These are phyloP conservation scores for Scaptodrosophila latifasciaeformis DNA, from an alignment of 2,888 invertebrate genomes.

Conservation along the genomic window DNA sequence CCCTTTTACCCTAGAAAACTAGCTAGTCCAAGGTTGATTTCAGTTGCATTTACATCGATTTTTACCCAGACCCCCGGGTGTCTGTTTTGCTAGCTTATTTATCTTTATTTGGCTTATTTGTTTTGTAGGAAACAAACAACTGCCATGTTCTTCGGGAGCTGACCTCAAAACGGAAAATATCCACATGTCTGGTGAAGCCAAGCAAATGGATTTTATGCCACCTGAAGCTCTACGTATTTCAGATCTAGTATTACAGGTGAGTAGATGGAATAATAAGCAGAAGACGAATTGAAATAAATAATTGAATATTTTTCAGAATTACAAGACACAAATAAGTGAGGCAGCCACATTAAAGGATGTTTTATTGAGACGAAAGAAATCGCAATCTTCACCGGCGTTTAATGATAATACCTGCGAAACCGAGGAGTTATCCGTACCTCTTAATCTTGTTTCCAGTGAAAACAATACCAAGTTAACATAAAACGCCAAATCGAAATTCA, in stretches of 20 bases:
- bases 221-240: slow-evolving; percentile 41
- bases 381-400: slow-evolving; percentile 46
- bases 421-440: slow-evolving; percentile 61
- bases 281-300: not conserved
- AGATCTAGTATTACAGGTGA: slow-evolving; percentile 45
- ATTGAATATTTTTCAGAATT: slow-evolving; percentile 18
- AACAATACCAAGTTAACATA: slow-evolving; percentile 66
- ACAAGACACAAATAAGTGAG: slow-evolving; percentile 26
- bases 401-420: slow-evolving; percentile 45
- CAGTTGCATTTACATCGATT: no score
- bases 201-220: slow-evolving; percentile 34
- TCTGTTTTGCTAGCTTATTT: no score
- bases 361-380: slow-evolving; percentile 51
- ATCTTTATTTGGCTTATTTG: no score
- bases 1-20: not conserved
- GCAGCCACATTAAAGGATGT: slow-evolving; percentile 54
- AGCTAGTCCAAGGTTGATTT: no score
- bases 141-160: slow-evolving; percentile 27
- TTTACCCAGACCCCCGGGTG: no score
- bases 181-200: slow-evolving; percentile 34
- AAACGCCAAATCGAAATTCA: slow-evolving; percentile 59
- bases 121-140: slow-evolving; percentile 39
- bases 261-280: slow-evolving; percentile 17
- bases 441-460: slow-evolving; percentile 69
- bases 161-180: slow-evolving; percentile 37